Percentiles rank a stretch among this genome's conserved stretches.
Evolutionary conservation across 2,113 vertebrate genomes (phyloP).

Genomic region (Leucoraja erinaceus): DNA sequence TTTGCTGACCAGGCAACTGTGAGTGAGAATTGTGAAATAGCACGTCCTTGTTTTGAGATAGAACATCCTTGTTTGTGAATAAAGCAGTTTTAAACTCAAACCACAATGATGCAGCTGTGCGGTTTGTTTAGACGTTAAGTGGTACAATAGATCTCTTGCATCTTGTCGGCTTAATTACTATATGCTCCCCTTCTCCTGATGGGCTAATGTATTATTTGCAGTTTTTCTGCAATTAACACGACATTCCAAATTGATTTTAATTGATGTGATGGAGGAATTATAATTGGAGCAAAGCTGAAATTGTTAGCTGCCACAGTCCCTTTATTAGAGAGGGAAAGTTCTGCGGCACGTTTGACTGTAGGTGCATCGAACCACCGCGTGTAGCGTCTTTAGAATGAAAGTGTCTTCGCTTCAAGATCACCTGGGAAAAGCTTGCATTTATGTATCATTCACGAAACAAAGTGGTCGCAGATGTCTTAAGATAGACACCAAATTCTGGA

Average conservation of each 20-base stretch:
- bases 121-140: conserved; percentile 7
- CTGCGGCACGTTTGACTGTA: neutral
- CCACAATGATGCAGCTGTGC: conserved; percentile 2
- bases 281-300: neutral
- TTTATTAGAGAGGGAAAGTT: neutral
- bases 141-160: conserved; percentile 29
- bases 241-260: conserved; percentile 7
- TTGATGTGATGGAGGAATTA: neutral
- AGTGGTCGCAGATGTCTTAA: too few species aligned
- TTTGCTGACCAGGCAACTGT: conserved; percentile 21
- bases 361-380: neutral
- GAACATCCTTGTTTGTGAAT: conserved; percentile 34
- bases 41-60: conserved; percentile 29
- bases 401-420: neutral
- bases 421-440: neutral
- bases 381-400: neutral
- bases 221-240: neutral
- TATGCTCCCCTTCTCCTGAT: conserved; percentile 3
- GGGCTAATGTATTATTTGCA: neutral
- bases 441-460: too few species aligned
- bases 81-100: conserved; percentile 29
- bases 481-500: too few species aligned
- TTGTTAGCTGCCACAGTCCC: neutral
- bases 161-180: neutral
- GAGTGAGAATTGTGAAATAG: conserved; percentile 23